A percentile compares a stretch with the other conserved stretches of the same genome.
Evolutionary conservation across 2,888 invertebrate genomes (phyloP).

Genomic region (Heliconius erato): DNA sequence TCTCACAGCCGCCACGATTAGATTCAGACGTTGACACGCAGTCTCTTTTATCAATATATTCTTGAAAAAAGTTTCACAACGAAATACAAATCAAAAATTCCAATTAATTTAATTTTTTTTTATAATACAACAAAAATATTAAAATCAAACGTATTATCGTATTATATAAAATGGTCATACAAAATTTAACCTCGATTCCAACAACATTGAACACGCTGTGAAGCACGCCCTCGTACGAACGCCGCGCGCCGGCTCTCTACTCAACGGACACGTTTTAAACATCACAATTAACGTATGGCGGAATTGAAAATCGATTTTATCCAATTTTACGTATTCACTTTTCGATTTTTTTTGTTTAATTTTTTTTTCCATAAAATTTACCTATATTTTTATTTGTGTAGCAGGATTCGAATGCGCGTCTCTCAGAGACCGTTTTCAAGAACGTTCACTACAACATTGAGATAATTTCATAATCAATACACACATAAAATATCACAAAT

Average conservation of each 20-base stretch:
- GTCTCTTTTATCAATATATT: no score
- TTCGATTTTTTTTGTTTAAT: background rate
- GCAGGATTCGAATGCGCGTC: no score
- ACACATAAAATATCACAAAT: no score
- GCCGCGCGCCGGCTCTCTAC: conserved; percentile 15
- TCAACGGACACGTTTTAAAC: conserved; percentile 32
- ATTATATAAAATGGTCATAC: conserved; percentile 32
- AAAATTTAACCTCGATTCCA: conserved; percentile 27
- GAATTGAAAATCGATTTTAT: conserved; percentile 14
- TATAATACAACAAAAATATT: background rate
- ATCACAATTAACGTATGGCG: conserved; percentile 32
- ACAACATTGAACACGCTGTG: conserved; percentile 28
- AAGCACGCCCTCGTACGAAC: conserved; percentile 44
- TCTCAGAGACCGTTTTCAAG: no score
- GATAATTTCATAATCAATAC: no score
- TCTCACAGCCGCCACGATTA: no score
- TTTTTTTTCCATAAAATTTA: background rate
- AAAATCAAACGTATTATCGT: background rate
- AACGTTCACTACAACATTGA: no score
- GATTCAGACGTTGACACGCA: no score
- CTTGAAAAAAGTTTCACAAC: no score
- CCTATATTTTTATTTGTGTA: background rate
- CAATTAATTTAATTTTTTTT: background rate
- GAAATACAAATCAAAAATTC: no score
- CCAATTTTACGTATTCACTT: background rate